Evolutionary conservation across 2,888 invertebrate genomes (phyloP).

Genomic region (Nemoura dubitans): DNA sequence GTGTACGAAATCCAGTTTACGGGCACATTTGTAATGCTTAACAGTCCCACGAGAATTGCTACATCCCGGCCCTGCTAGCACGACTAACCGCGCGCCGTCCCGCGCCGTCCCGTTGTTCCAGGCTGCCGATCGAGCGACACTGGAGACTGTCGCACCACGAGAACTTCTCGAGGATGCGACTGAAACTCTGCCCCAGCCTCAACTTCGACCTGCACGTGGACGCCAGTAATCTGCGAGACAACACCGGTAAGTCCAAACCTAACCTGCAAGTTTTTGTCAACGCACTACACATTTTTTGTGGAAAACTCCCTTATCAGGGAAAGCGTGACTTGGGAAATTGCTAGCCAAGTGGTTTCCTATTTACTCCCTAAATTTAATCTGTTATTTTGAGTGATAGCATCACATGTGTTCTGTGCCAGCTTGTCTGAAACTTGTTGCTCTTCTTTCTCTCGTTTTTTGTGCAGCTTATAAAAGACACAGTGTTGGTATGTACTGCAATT

Average conservation of each 20-base stretch:
- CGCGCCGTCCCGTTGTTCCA: constrained; percentile 55
- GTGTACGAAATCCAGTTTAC: too few relatives aligned
- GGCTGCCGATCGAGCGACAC: constrained; percentile 59
- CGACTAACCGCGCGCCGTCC: not conserved
- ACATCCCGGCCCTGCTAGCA: too few relatives aligned
- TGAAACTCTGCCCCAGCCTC: constrained; percentile 67
- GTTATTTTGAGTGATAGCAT: not conserved
- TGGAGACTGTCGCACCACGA: constrained; percentile 72
- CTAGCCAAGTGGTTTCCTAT: too few relatives aligned
- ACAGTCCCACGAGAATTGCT: too few relatives aligned
- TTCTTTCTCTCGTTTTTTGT: constrained; percentile 41
- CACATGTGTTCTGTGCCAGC: not conserved
- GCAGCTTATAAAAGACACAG: constrained; percentile 51
- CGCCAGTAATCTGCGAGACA: constrained; percentile 69
- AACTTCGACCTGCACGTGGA: constrained; percentile 67
- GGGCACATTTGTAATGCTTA: too few relatives aligned
- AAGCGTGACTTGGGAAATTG: too few relatives aligned
- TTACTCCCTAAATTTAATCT: too few relatives aligned
- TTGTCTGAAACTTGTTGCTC: not conserved
- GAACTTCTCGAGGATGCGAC: constrained; percentile 69
- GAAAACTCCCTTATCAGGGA: not conserved
- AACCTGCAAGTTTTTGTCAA: too few relatives aligned
- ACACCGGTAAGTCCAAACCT: constrained; percentile 61
- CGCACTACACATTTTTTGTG: constrained; percentile 1
- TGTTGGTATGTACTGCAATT: constrained; percentile 49